Conservation (phyloP, 64 coral and sea anemone genomes). For the Dendrophyllia cribrosa region DNA sequence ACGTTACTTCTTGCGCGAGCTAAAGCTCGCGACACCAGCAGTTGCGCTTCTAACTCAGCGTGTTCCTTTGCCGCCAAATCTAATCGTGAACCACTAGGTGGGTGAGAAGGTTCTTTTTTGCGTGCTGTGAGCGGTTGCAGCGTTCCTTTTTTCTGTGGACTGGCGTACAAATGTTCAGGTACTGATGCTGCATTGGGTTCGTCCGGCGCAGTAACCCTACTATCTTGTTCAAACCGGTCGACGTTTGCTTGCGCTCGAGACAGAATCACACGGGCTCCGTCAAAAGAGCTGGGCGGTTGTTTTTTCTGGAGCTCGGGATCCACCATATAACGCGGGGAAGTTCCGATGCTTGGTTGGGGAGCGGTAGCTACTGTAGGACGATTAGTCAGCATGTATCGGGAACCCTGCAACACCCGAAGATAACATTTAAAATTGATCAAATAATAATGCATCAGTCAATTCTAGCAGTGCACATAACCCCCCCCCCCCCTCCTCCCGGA, state of each 20-base stretch:
- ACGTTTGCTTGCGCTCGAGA: slow-evolving; percentile 50
- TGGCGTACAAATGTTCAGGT: background rate
- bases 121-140: background rate
- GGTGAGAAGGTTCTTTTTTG: background rate
- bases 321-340: slow-evolving; percentile 65
- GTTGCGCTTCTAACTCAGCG: slow-evolving; percentile 61
- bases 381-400: slow-evolving; percentile 13
- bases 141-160: background rate
- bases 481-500: no score
- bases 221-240: slow-evolving; percentile 59
- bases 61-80: slow-evolving; percentile 45
- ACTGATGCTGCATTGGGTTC: background rate
- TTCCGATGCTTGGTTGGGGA: slow-evolving; percentile 53
- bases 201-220: background rate
- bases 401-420: background rate
- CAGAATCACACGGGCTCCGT: slow-evolving; percentile 42
- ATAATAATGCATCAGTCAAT: no score
- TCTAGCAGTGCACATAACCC: no score
- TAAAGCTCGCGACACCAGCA: slow-evolving; percentile 73
- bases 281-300: slow-evolving; percentile 34
- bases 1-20: slow-evolving; percentile 67
- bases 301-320: slow-evolving; percentile 25
- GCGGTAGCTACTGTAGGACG: slow-evolving; percentile 49
- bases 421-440: background rate
- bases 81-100: background rate